Evolutionary conservation across 2,113 vertebrate species (phyloP).

Genomic region (Parotia lawesii): DNA sequence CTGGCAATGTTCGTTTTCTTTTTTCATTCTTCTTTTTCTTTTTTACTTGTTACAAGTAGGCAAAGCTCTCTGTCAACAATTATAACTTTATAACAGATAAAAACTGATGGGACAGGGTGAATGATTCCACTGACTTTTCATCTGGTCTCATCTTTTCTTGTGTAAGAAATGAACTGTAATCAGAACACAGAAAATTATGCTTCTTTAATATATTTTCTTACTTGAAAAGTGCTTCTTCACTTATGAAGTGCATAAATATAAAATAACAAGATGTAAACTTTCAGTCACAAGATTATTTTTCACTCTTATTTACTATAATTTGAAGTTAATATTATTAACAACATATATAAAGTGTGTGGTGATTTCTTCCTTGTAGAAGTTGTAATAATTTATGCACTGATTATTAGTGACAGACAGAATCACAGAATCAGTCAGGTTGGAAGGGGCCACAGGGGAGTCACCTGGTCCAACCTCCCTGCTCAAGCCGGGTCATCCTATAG

Average conservation of each 20-base stretch:
- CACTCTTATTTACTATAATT: background rate
- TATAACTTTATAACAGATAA: background rate
- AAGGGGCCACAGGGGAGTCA: background rate
- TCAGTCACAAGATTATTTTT: background rate
- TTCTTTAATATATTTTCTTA: background rate
- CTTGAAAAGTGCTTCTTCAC: background rate
- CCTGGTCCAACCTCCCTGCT: background rate
- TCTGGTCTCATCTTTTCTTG: background rate
- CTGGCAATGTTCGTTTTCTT: background rate
- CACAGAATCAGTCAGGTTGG: background rate
- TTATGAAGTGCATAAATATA: background rate
- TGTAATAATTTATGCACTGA: background rate
- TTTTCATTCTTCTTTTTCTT: background rate
- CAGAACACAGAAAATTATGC: background rate
- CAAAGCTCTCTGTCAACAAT: background rate
- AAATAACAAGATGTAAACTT: background rate
- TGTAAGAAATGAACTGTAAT: slow-evolving; percentile 7
- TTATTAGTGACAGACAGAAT: background rate
- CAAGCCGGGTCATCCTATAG: background rate
- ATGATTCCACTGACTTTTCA: slow-evolving; percentile 2
- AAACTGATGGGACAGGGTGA: slow-evolving; percentile 4
- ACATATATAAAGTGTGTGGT: background rate
- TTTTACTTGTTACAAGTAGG: background rate
- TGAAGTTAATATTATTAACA: background rate
- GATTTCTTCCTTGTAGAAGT: background rate